Conservation (phyloP, 2,113 vertebrate species). For the Rostratula benghalensis region DNA sequence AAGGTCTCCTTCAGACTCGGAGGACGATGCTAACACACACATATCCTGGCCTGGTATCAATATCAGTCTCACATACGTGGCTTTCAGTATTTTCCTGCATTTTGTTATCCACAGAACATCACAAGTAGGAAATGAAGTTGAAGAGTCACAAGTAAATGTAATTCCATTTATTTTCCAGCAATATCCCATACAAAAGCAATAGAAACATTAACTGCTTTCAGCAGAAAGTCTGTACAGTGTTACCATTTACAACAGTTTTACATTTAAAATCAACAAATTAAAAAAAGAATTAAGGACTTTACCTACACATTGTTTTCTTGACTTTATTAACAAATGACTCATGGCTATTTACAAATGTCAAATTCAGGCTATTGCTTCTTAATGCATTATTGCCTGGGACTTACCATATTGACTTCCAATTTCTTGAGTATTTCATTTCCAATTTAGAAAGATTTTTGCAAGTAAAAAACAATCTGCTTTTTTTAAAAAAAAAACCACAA, state of each 20-base stretch:
- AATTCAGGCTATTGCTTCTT: not conserved
- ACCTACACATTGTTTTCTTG: not conserved
- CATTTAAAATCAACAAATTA: slow-evolving; percentile 40
- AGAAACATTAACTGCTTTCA: slow-evolving; percentile 67
- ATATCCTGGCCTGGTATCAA: no score
- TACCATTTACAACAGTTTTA: slow-evolving; percentile 73
- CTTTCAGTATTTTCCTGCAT: not conserved
- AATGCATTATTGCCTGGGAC: not conserved
- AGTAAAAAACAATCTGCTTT: not conserved
- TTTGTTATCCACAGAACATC: not conserved
- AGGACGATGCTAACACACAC: not conserved
- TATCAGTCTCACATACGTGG: not conserved
- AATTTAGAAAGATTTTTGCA: not conserved
- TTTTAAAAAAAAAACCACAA: not conserved
- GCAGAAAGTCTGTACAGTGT: slow-evolving; percentile 66
- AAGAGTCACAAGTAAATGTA: not conserved
- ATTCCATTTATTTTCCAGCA: slow-evolving; percentile 67
- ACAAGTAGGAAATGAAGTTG: not conserved
- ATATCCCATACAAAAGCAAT: slow-evolving; percentile 65
- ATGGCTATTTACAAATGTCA: slow-evolving; percentile 48
- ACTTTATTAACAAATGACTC: not conserved
- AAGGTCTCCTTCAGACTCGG: not conserved
- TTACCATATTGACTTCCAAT: not conserved
- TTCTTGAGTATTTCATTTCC: not conserved
- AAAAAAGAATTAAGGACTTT: not conserved